A percentile compares a stretch with the other conserved stretches of the same genome.
Evolutionary conservation across 2,113 vertebrate species (phyloP).

Genomic region (Gallinago undulata): DNA sequence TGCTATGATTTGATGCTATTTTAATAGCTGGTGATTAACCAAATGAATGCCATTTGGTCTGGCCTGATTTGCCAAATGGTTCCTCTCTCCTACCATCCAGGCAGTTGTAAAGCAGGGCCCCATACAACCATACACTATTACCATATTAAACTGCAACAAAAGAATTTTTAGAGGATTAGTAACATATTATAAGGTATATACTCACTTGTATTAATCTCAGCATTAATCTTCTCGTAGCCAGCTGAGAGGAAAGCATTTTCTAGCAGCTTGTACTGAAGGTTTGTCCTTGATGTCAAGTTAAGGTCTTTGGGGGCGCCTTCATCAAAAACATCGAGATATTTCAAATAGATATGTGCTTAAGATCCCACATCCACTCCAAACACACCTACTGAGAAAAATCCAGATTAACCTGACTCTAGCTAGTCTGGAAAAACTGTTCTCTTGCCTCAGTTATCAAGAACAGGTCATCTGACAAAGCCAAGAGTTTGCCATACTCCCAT

Average conservation of each 20-base stretch:
- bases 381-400: conserved; percentile 35
- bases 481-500: background rate
- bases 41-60: conserved; percentile 56
- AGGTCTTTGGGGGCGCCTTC: conserved; percentile 68
- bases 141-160: background rate
- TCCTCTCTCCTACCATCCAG: background rate
- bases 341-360: conserved; percentile 36
- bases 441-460: background rate
- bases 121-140: background rate
- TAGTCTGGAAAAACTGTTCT: background rate
- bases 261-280: conserved; percentile 68
- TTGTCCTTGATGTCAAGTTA: conserved; percentile 73
- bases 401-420: background rate
- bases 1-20: conserved; percentile 67
- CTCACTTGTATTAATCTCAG: conserved; percentile 69
- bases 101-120: background rate
- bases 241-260: conserved; percentile 75
- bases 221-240: conserved; percentile 75
- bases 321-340: conserved; percentile 68
- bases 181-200: background rate
- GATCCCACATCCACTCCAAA: conserved; percentile 73
- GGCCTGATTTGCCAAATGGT: conserved; percentile 47
- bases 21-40: conserved; percentile 66
- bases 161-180: background rate
- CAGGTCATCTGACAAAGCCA: background rate